Evolutionary conservation across 2,797 vertebrate species (phyloP), one percentile per base, ranked within the genome.

Genomic region (Pseudocheirus occidentalis): DNA sequence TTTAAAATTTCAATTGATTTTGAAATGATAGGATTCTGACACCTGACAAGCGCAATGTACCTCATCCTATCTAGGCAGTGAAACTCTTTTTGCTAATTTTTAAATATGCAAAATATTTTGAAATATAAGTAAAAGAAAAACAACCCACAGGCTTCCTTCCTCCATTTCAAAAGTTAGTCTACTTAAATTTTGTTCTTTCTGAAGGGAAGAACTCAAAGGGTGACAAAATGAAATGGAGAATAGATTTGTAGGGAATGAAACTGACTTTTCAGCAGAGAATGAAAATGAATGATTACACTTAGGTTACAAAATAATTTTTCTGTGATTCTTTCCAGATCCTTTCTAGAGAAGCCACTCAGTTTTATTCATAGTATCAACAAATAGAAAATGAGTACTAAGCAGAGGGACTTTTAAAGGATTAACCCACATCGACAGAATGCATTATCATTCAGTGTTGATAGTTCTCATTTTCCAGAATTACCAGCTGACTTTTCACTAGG

Each of bases 401-500:
- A 58, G 14, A 24, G 89, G 24, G 24, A 3, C 50, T 59, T 16
- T 58, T 58, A 54, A 66, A 95, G 11, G 2, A 14, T 90, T 95
- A n/a, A 91, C 16, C 95, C 62, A 73, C 59, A 90, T 34, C 50
- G 13, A 50, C 1, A 31, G 29, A 93, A n/a, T 73, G 91, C 57
- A 40, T 81, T 13, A 1, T 94, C 24, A 55, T 14, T 13, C 29
- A 40, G 24, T 92, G 24, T 73, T 94, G 46, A 31, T 87, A n/a
- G 14, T 73, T 50, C 50, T 53, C 34, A 50, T 28, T 11, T 53
- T 53, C 11, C 89, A 90, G 50, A 90, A 90, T 34, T 90, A 21
- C 92, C 55, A 94, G 66, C 57, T 92, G 4, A 54, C 52, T 53
- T 93, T 81, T 95, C 50, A 66, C 54, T 92, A 92, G n/a, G 59